Evolutionary conservation across 2,888 invertebrate genomes (phyloP), one percentile per base, ranked within the genome.

Genomic region (Drosophila peninsularis): DNA sequence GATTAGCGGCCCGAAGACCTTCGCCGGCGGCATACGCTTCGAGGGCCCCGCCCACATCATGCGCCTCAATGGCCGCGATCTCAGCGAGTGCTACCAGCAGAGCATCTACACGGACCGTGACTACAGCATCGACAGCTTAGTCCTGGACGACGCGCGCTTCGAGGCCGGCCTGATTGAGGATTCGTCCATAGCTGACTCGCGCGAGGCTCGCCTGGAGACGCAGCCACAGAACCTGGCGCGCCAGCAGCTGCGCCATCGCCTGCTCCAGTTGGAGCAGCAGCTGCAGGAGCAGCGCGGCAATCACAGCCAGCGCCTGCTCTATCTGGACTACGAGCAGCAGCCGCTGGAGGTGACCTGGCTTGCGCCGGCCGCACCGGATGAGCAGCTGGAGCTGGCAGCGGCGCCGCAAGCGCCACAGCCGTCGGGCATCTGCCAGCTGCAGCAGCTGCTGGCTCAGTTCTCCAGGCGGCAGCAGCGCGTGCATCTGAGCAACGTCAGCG

Each of bases 121-220:
- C 37, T 90, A 91, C 49, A 78, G 81, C 42, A 90, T 92, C 19
- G 89, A 90, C 47, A 87, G 77, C 13, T 71, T 92, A 34, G 54
- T 80, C 0, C 70, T 91, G 7, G 87, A 90, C 21, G 72, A 54
- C 5, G 91, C 83, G 0, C 73, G 65, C 27, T 91, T 92, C 41
- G 69, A 81, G 13, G 73, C 55, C 0, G 91, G 91, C 1, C 53
- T 91, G 30, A 24, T 75, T 5, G 50, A 66, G 1, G 73, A 50
- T 0, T 7, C 50, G 11, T 37, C 53, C 14, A 50, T 34, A 9
- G n/a, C 10, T 11, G 67, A 27, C 3, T 5, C 64, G 5, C 44
- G 66, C 0, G 37, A 17, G 14, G 63, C 32, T 9, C n/a, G 30
- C 0, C 9, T 49, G 5, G 44, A 21, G 0, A 5, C 9, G 3